These are phyloP conservation scores for Noctua janthe DNA, from an alignment of 2,888 invertebrate genomes.

Conservation along the genomic window DNA sequence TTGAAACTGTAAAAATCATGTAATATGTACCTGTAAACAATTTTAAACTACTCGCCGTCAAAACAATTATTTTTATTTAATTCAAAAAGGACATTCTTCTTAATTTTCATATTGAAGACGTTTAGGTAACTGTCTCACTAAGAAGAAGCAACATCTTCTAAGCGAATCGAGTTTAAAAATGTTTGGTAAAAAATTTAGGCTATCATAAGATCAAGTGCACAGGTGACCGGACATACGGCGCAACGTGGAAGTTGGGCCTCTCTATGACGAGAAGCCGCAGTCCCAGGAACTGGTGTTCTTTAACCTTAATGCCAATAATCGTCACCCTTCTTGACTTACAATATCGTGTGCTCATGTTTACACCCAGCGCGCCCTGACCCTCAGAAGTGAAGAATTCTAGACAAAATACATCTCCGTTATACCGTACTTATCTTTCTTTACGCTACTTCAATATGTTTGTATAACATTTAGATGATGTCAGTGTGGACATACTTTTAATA, in stretches of 20 bases:
- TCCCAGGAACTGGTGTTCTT: not conserved
- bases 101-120: not conserved
- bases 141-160: not conserved
- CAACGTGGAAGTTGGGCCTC: not conserved
- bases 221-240: not conserved
- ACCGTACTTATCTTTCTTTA: slow-evolving; percentile 8
- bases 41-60: not conserved
- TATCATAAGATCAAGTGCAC: not conserved
- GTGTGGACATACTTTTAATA: slow-evolving; percentile 4
- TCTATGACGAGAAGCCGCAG: not conserved
- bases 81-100: not conserved
- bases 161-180: not conserved
- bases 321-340: not conserved
- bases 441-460: not conserved
- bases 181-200: not conserved
- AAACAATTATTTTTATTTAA: not conserved
- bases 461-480: slow-evolving; percentile 20
- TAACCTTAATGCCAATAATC: not conserved
- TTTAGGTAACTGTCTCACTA: not conserved
- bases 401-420: not conserved
- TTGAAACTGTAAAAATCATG: not conserved
- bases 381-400: not conserved
- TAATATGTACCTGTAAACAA: not conserved
- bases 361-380: not conserved
- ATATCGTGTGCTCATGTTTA: not conserved